Percentiles rank a stretch among this genome's conserved stretches.
These are phyloP conservation scores for Teleogryllus oceanicus DNA, from an alignment of 2,888 invertebrate genomes.

Conservation along the genomic window DNA sequence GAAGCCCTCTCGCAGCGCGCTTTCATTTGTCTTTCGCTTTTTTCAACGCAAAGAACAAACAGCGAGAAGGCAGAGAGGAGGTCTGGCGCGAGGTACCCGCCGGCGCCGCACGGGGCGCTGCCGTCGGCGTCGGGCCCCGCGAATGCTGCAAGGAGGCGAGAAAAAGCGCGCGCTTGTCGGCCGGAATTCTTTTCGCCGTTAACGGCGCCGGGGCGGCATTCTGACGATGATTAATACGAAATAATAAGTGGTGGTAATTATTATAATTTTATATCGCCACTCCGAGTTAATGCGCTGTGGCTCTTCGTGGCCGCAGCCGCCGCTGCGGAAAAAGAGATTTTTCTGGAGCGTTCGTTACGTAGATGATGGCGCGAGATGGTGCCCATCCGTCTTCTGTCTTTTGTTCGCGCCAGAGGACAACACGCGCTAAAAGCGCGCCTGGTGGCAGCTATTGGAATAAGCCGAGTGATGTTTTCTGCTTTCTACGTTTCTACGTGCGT, in stretches of 20 bases:
- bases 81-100: neutral
- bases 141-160: neutral
- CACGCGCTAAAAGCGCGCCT: too few species aligned
- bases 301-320: neutral
- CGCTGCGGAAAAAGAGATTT: too few species aligned
- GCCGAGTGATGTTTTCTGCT: too few species aligned
- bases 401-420: too few species aligned
- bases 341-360: too few species aligned
- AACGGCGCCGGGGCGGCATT: neutral
- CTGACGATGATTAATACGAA: conserved; percentile 10
- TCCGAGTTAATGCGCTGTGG: conserved; percentile 9
- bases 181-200: neutral
- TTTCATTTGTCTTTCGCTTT: conserved; percentile 7
- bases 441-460: too few species aligned
- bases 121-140: too few species aligned
- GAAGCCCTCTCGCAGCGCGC: neutral
- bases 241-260: conserved; percentile 4
- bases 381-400: too few species aligned
- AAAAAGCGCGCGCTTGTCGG: neutral
- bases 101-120: neutral
- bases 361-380: too few species aligned
- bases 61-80: neutral
- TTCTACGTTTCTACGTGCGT: too few species aligned
- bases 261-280: neutral
- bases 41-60: neutral